Evolutionary conservation across 2,888 invertebrate species (phyloP).

Genomic region (Eupithecia tripunctaria): DNA sequence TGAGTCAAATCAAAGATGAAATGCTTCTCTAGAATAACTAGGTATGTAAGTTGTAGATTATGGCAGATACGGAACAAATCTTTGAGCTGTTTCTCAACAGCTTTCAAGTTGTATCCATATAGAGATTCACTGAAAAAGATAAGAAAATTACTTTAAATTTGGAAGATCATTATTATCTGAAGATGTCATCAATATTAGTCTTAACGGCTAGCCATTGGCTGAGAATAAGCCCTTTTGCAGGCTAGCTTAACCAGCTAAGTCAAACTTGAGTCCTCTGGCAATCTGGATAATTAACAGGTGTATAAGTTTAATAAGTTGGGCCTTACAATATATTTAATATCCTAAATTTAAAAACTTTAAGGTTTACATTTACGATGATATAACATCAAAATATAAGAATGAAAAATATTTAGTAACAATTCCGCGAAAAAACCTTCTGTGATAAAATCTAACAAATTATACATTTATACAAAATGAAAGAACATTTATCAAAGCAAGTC

Average conservation of each 20-base stretch:
- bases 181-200: background rate
- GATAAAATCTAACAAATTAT: no score
- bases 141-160: background rate
- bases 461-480: no score
- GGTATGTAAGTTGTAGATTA: constrained; percentile 72
- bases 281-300: background rate
- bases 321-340: background rate
- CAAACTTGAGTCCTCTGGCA: background rate
- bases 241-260: background rate
- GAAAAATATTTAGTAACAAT: no score
- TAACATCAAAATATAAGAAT: no score
- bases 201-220: no score
- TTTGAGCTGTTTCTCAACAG: constrained; percentile 68
- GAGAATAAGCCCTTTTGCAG: background rate
- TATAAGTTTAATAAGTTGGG: background rate
- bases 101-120: constrained; percentile 65
- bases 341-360: no score
- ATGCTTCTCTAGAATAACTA: constrained; percentile 71
- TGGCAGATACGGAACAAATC: constrained; percentile 74
- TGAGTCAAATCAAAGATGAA: constrained; percentile 69
- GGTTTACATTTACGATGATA: no score
- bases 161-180: background rate
- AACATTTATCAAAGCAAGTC: no score
- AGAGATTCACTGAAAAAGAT: constrained; percentile 65
- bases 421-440: no score